phyloP scores from a whole-genome alignment of 2,797 vertebrate species.

The Pseudochromis fuscus region DNA sequence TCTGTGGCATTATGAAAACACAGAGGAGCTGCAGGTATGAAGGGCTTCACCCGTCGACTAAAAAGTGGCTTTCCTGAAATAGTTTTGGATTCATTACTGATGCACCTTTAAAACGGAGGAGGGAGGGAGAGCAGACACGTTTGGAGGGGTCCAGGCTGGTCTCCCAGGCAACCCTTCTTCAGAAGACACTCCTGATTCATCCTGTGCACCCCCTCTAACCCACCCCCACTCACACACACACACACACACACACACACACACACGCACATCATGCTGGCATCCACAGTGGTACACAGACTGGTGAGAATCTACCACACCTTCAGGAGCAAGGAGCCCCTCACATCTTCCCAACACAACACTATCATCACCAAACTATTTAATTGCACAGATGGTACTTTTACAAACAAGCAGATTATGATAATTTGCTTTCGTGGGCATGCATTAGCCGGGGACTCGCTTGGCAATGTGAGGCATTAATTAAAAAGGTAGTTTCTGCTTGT shows the following conservation, averaged over 20 bases:
- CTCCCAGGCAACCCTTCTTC: constrained; percentile 81
- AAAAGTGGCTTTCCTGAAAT: constrained; percentile 64
- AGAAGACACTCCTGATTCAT: constrained; percentile 74
- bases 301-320: constrained; percentile 67
- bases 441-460: constrained; percentile 53
- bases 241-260: constrained; percentile 21
- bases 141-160: constrained; percentile 76
- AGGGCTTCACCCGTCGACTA: constrained; percentile 31
- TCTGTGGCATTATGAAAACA: constrained; percentile 56
- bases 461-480: constrained; percentile 63
- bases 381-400: constrained; percentile 72
- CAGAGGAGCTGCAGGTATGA: constrained; percentile 40
- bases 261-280: constrained; percentile 21
- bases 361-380: constrained; percentile 63
- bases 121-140: constrained; percentile 45
- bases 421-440: constrained; percentile 50
- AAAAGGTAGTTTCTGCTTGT: constrained; percentile 39
- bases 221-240: not conserved
- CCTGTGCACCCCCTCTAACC: constrained; percentile 9
- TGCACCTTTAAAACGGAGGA: constrained; percentile 66
- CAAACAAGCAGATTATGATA: constrained; percentile 67
- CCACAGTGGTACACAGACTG: constrained; percentile 38
- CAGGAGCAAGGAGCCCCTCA: constrained; percentile 47
- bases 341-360: constrained; percentile 55
- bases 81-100: constrained; percentile 74